Evolutionary conservation across 1,140 invertebrate genomes (phyloP).

Genomic region (Conus betulinus): DNA sequence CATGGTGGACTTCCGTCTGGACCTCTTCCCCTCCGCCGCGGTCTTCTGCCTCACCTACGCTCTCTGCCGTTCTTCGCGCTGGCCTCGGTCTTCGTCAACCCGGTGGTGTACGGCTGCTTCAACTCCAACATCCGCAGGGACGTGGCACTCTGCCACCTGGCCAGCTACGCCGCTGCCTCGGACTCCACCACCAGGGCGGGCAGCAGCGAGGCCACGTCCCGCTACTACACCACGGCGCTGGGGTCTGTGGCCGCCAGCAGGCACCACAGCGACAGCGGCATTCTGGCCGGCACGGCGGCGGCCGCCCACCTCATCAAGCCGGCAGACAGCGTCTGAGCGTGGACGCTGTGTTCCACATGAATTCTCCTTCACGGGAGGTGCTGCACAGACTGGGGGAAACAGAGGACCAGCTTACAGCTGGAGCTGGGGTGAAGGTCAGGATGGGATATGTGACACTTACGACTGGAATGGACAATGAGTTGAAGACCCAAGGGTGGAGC

Average conservation of each 20-base stretch:
- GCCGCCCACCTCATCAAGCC: not conserved
- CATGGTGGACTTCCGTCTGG: conserved; percentile 65
- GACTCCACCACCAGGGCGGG: not conserved
- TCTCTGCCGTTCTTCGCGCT: conserved; percentile 78
- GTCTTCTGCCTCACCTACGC: conserved; percentile 77
- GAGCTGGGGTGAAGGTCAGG: not conserved
- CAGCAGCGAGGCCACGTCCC: conserved; percentile 10
- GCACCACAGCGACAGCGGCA: not conserved
- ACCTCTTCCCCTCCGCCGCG: conserved; percentile 44
- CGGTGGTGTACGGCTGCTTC: conserved; percentile 49
- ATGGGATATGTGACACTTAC: no score
- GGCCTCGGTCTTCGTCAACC: conserved; percentile 71
- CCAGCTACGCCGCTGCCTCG: not conserved
- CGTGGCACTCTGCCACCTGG: not conserved
- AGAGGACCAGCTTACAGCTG: not conserved
- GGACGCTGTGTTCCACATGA: not conserved
- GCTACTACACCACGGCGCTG: not conserved
- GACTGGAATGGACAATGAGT: no score
- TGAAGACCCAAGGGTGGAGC: no score
- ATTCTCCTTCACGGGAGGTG: not conserved
- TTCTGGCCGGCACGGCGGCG: not conserved
- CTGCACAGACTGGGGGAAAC: not conserved
- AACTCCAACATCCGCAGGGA: conserved; percentile 53
- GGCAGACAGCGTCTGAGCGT: not conserved
- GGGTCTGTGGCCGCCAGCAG: not conserved